These are phyloP conservation scores for Listrodromus nycthemerus DNA, from an alignment of 2,888 invertebrate genomes.

Conservation along the genomic window DNA sequence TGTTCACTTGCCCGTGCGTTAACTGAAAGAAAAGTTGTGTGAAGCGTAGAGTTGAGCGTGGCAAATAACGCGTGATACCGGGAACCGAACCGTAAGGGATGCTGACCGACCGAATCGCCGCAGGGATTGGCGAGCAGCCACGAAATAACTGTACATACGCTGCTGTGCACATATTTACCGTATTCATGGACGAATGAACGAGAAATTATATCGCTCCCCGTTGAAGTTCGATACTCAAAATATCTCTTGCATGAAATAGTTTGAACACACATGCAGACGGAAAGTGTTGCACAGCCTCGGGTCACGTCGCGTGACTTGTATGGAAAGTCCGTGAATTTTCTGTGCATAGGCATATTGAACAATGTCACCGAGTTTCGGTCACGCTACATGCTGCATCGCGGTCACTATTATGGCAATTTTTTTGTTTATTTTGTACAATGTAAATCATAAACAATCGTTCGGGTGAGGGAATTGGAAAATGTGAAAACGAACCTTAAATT, in stretches of 20 bases:
- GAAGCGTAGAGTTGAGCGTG: neutral
- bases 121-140: neutral
- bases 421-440: slow-evolving; percentile 1
- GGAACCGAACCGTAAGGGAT: slow-evolving; percentile 32
- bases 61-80: slow-evolving; percentile 31
- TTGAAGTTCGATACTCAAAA: slow-evolving; percentile 6
- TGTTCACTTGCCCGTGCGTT: neutral
- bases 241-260: slow-evolving; percentile 6
- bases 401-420: neutral
- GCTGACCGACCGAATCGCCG: slow-evolving; percentile 17
- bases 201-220: neutral
- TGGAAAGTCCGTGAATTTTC: neutral
- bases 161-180: neutral
- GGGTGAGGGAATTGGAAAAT: neutral
- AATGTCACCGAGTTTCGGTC: neutral
- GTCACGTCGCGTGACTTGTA: neutral
- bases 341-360: neutral
- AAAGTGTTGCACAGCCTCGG: slow-evolving; percentile 16
- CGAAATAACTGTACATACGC: neutral
- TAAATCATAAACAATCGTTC: neutral
- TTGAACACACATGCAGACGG: neutral
- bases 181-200: slow-evolving; percentile 1
- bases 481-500: neutral
- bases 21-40: neutral
- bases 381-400: neutral